Percentiles rank a stretch among this genome's conserved stretches.
Conservation (phyloP, 2,113 vertebrate genomes). For the Amazona vittata region DNA sequence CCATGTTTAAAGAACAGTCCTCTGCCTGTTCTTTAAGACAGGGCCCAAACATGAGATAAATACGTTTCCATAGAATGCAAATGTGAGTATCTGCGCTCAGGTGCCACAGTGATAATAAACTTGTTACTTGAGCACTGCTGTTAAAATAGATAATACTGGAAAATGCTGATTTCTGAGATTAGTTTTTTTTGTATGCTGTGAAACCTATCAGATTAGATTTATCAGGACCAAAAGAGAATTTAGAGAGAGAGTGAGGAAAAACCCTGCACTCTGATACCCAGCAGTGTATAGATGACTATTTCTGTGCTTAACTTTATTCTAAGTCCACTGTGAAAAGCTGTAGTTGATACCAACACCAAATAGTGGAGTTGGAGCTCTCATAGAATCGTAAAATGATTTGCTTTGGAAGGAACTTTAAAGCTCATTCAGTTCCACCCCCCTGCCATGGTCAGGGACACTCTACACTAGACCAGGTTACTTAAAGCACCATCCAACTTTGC, state of each 20-base stretch:
- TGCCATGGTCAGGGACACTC: background rate
- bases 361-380: background rate
- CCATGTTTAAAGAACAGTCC: background rate
- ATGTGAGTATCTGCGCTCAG: background rate
- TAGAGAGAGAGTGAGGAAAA: background rate
- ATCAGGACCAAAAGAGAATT: background rate
- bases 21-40: background rate
- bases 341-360: background rate
- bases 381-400: background rate
- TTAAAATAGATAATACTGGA: background rate
- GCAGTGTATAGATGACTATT: background rate
- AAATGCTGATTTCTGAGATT: background rate
- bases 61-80: background rate
- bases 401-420: background rate
- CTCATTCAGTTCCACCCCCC: background rate
- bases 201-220: background rate
- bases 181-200: background rate
- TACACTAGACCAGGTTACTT: background rate
- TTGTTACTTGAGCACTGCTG: background rate
- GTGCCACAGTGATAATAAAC: background rate
- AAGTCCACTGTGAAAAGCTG: background rate
- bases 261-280: background rate
- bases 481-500: background rate
- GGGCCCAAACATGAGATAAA: background rate
- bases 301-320: background rate